Evolutionary conservation across 2,797 vertebrate species (phyloP), one percentile per base, ranked within the genome.

Genomic region (Epinephelus coioides): DNA sequence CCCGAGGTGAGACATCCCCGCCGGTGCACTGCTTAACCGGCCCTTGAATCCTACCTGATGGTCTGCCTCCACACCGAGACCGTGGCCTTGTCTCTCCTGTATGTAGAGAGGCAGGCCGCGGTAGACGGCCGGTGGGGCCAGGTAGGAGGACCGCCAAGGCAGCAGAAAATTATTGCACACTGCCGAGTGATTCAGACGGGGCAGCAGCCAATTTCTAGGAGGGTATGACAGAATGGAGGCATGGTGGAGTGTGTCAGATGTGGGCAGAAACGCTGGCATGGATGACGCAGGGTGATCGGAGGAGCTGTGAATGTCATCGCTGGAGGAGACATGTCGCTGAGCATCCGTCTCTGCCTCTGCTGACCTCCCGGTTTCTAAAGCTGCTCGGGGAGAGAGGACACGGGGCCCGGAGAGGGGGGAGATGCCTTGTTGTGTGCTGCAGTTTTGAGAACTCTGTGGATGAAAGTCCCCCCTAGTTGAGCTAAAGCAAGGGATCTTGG

Each of bases 281-380:
- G 76, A 74, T 0, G 73, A 61, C 3, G 54, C 69, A 8, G 34
- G 34, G 34, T 34, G 34, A 2, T 46, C 40, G 13, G 60, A 54
- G 27, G 56, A 55, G 14, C 30, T 59, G 6, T 76, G 21, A 74
- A 62, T 40, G 75, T 91, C 84, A 7, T 81, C 84, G 50, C 85
- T 88, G 60, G 84, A 88, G 59, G 90, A 89, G 21, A 94, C 85
- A n/a, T 88, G 87, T 4, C 69, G 84, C 54, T 87, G 87, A n/a
- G 69, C 27, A 6, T 84, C 68, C 40, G 61, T 21, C 19, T 87
- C 83, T 1, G 51, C 47, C 57, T 85, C 82, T 3, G 49, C 44
- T 14, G 69, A 51, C 49, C 43, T 47, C 19, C 57, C 21, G 2
- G 15, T 56, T 17, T 56, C 81, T 15, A 59, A 3, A 46, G 1